Percentiles rank a stretch among this genome's conserved stretches.
Conservation (phyloP, 2,113 vertebrate genomes). For the Cheilinus undulatus region DNA sequence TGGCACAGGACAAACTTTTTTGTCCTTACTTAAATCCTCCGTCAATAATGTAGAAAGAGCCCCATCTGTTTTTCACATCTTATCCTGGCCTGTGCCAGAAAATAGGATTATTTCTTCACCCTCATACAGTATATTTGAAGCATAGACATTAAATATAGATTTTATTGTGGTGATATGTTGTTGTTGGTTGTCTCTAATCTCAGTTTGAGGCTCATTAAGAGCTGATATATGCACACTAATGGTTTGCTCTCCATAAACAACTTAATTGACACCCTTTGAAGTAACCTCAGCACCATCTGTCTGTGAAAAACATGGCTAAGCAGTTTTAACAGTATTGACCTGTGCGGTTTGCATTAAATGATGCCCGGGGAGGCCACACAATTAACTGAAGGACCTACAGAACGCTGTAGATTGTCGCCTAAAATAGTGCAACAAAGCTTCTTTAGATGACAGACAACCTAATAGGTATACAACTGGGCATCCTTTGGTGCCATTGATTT, state of each 20-base stretch:
- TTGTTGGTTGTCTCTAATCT: conserved; percentile 13
- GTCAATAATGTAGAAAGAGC: too few species aligned
- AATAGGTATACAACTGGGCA: conserved; percentile 41
- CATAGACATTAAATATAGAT: conserved; percentile 7
- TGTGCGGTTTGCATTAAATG: conserved; percentile 47
- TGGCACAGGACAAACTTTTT: too few species aligned
- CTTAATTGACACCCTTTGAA: conserved; percentile 19
- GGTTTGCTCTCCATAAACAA: conserved; percentile 22
- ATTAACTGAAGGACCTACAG: conserved; percentile 19
- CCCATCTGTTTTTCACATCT: too few species aligned
- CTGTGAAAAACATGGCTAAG: conserved; percentile 26
- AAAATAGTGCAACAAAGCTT: conserved; percentile 46
- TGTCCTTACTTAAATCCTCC: too few species aligned
- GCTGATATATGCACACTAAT: conserved; percentile 11
- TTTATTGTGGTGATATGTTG: conserved; percentile 12
- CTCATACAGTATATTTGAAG: conserved; percentile 1
- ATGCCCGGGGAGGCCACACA: conserved; percentile 25
- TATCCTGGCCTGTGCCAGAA: not conserved
- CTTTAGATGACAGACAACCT: conserved; percentile 45
- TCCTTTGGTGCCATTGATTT: conserved; percentile 59
- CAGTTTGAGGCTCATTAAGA: conserved; percentile 31
- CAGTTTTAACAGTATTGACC: conserved; percentile 57
- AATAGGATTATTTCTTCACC: conserved; percentile 4
- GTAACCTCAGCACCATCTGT: conserved; percentile 18
- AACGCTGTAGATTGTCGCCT: conserved; percentile 17